Evolutionary conservation across 2,797 vertebrate species (phyloP).

Genomic region (Sciaenops ocellatus): DNA sequence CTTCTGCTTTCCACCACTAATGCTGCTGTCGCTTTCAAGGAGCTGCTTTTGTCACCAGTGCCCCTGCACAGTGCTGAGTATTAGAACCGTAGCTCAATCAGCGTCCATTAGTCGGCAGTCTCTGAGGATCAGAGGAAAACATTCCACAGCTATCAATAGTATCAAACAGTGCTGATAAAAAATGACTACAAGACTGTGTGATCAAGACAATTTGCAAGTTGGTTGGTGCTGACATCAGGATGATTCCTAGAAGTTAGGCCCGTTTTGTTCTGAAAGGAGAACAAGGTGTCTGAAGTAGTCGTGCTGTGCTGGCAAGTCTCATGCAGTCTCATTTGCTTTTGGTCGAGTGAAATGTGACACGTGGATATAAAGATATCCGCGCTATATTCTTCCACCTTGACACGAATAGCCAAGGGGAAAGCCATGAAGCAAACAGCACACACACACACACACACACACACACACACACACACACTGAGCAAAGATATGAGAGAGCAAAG

Average conservation of each 20-base stretch:
- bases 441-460: not conserved
- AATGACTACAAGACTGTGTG: not conserved
- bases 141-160: not conserved
- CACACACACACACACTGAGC: not conserved
- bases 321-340: slow-evolving; percentile 16
- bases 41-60: not conserved
- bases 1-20: not conserved
- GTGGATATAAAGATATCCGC: slow-evolving; percentile 44
- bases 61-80: not conserved
- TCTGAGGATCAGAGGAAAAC: not conserved
- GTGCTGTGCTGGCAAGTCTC: not conserved
- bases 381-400: slow-evolving; percentile 65
- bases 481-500: not conserved
- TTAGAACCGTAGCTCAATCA: not conserved
- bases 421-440: slow-evolving; percentile 21
- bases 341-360: slow-evolving; percentile 50
- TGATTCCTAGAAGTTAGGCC: not conserved
- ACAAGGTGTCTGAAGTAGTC: slow-evolving; percentile 4
- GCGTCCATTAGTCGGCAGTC: not conserved
- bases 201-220: not conserved
- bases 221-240: not conserved
- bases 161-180: slow-evolving; percentile 1
- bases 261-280: slow-evolving; percentile 1
- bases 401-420: slow-evolving; percentile 56
- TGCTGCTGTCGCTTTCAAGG: slow-evolving; percentile 14